A percentile compares a stretch with the other conserved stretches of the same genome.
These are phyloP conservation scores for Orycteropus afer DNA, from an alignment of 2,113 vertebrate genomes.

Conservation along the genomic window DNA sequence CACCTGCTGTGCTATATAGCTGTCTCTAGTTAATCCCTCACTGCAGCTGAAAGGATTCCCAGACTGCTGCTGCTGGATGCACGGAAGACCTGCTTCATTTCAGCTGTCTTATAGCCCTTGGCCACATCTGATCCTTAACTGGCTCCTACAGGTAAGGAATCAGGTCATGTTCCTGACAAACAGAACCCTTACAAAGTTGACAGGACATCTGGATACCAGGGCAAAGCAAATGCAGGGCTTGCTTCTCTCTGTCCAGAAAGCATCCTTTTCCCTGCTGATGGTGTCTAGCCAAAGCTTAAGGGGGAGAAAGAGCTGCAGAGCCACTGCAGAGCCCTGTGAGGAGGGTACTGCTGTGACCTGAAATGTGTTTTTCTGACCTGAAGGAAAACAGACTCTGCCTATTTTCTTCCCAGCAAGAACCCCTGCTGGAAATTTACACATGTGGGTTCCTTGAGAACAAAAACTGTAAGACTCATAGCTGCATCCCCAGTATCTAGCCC, in stretches of 20 bases:
- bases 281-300: not conserved
- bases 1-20: not conserved
- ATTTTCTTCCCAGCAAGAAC: not conserved
- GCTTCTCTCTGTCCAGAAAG: fast-evolving
- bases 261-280: not conserved
- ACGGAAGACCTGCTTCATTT: not conserved
- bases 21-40: not conserved
- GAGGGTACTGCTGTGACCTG: not conserved
- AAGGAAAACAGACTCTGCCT: not conserved
- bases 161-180: not conserved
- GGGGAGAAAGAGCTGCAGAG: not conserved
- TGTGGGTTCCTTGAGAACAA: not conserved
- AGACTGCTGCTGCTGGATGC: too few relatives aligned
- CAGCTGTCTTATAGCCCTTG: not conserved
- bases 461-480: fast-evolving
- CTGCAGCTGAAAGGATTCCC: too few relatives aligned
- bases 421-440: too few relatives aligned
- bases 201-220: not conserved
- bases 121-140: not conserved
- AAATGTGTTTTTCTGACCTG: not conserved
- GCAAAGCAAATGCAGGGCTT: not conserved
- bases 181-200: not conserved
- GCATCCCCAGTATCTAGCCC: fast-evolving
- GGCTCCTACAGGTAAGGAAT: not conserved
- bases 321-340: not conserved